phyloP scores from a whole-genome alignment of 2,888 invertebrate species.

The Mimumesa dahlbomi region DNA sequence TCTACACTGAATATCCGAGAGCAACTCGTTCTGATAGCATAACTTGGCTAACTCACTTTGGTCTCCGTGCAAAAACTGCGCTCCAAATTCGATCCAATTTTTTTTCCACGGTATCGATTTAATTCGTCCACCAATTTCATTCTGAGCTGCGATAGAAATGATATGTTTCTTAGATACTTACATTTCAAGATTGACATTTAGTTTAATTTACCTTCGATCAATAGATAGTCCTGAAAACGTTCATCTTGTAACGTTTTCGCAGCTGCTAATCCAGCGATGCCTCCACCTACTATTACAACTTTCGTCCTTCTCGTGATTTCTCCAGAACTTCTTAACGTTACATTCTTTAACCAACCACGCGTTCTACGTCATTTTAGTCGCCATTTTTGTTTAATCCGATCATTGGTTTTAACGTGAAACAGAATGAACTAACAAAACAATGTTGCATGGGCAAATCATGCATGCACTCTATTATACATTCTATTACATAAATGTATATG shows the following conservation, averaged over 20 bases:
- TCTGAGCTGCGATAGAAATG: slow-evolving; percentile 78
- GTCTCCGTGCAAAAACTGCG: slow-evolving; percentile 85
- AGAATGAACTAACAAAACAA: too few relatives aligned
- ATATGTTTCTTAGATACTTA: too few relatives aligned
- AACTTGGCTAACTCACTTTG: slow-evolving; percentile 81
- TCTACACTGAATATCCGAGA: slow-evolving; percentile 80
- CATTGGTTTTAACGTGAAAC: too few relatives aligned
- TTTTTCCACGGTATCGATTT: slow-evolving; percentile 78
- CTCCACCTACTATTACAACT: slow-evolving; percentile 83
- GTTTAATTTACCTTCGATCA: slow-evolving; percentile 81
- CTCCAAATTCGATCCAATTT: slow-evolving; percentile 83
- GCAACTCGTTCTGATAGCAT: slow-evolving; percentile 80
- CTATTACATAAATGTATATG: too few relatives aligned
- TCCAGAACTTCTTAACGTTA: slow-evolving; percentile 24
- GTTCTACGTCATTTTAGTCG: slow-evolving; percentile 65
- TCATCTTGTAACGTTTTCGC: slow-evolving; percentile 81
- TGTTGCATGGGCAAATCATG: neutral
- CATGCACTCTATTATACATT: slow-evolving; percentile 15
- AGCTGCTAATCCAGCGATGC: slow-evolving; percentile 84
- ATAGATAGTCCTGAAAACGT: slow-evolving; percentile 81
- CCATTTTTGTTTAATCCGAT: too few relatives aligned
- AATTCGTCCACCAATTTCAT: slow-evolving; percentile 82
- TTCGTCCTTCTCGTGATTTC: slow-evolving; percentile 62
- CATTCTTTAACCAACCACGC: slow-evolving; percentile 63
- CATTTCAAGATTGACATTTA: too few relatives aligned